A percentile compares a stretch with the other conserved stretches of the same genome.
phyloP scores from a whole-genome alignment of 2,113 vertebrate genomes.

The Hemiscyllium ocellatum region DNA sequence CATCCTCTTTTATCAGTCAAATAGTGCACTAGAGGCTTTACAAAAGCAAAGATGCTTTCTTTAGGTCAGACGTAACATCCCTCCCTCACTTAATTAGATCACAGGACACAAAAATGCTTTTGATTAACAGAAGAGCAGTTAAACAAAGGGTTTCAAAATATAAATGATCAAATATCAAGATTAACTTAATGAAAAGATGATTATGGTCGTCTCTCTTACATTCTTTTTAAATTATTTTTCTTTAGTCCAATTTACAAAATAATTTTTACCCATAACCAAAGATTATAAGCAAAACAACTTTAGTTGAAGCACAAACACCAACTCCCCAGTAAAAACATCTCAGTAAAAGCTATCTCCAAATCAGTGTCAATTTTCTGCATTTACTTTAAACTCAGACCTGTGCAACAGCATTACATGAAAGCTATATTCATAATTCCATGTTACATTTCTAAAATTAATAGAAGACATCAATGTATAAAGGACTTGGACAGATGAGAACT shows the following conservation, averaged over 20 bases:
- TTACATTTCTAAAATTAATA: neutral
- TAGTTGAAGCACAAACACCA: neutral
- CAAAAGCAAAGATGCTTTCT: neutral
- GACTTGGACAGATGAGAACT: neutral
- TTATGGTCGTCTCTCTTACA: neutral
- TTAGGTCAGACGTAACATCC: neutral
- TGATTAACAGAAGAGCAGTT: neutral
- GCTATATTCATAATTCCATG: neutral
- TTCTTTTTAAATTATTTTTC: neutral
- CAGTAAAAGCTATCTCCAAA: neutral
- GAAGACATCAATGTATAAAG: neutral
- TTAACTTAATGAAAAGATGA: neutral
- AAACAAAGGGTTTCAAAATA: too few relatives aligned
- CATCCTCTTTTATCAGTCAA: neutral
- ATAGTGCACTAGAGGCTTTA: neutral
- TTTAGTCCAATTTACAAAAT: neutral
- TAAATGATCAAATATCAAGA: neutral
- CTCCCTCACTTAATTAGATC: neutral
- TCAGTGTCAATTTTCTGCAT: neutral
- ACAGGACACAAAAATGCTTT: conserved; percentile 7
- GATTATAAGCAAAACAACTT: neutral
- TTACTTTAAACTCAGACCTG: neutral
- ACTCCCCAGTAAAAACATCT: neutral
- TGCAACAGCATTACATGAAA: neutral
- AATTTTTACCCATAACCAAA: neutral